Base-by-base conservation (phyloP, 2,888 invertebrate species). In the Leucophora obtusa region DNA sequence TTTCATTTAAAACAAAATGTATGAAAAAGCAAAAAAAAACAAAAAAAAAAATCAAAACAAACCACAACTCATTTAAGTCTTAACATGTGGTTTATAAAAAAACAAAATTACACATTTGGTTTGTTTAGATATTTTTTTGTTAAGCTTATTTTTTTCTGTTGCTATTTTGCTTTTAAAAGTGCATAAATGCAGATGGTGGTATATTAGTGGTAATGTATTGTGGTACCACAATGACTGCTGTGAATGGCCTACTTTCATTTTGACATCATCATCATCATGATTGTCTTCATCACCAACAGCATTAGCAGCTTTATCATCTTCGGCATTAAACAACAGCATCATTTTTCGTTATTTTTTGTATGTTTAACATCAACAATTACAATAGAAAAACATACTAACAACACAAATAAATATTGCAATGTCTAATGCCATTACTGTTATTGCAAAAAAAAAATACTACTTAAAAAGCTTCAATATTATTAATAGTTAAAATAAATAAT, bases 201-300 rank as follows among this genome's bases (percentile, higher is more conserved):
- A 11, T 38, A 38, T 38, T 38, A 38, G 38, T 38, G 38, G 38
- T 38, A 38, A 38, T 38, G 38, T 38, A 11, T 38, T 38, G 38
- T 38, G 38, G 11, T 38, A 38, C 38, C 38, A 38, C 14, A 38
- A 71, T 66, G 17, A 76, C 63, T 81, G 77, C 72, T 81, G 76
- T 81, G 73, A 81, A 77, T 77, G 80, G 54, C 80, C 80, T 73
- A 81, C 80, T 81, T 81, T 81, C 73, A 69, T 81, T 81, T 81
- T 81, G 80, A 65, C 69, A 77, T 68, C 77, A 76, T 47, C 76
- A 80, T 66, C 63, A 43, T 63, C 6, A n/a, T n/a, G n/a, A 63
- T 63, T 17, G 17, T 18, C 51, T 11, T 11, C 18, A 59, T 1
- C 18, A 33, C 24, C 8, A 24, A n/a, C 35, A 10, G 3, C 21